phyloP scores from a whole-genome alignment of 2,797 vertebrate genomes.

The Liasis olivaceus region DNA sequence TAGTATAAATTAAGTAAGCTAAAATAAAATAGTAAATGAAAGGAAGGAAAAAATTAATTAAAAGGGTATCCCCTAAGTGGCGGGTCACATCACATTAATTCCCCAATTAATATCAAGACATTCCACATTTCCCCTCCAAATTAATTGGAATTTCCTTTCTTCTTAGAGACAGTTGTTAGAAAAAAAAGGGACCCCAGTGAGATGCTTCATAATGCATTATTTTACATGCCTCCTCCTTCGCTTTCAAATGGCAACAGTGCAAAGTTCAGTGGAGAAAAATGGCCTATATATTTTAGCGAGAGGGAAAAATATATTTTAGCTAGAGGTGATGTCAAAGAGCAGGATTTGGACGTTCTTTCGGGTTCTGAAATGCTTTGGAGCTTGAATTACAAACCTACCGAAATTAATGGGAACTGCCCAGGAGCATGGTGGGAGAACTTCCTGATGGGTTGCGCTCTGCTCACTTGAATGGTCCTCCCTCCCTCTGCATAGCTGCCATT shows the following conservation, averaged over 20 bases:
- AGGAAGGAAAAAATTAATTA: neutral
- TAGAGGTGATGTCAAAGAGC: neutral
- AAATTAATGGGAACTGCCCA: neutral
- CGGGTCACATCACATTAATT: neutral
- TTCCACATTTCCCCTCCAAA: neutral
- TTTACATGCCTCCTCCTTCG: neutral
- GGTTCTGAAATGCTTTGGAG: no score
- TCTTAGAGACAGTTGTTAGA: neutral
- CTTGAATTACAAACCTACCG: neutral
- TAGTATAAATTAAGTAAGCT: neutral
- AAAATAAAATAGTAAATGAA: neutral
- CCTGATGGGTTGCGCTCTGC: neutral
- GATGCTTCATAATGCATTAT: neutral
- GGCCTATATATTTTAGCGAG: constrained; percentile 17
- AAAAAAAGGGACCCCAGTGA: no score
- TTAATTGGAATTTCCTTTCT: neutral
- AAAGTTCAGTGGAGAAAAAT: neutral
- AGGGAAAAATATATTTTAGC: no score
- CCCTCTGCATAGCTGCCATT: no score
- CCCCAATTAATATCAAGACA: neutral
- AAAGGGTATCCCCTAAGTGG: neutral
- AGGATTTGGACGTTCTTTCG: neutral
- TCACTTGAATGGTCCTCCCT: no score
- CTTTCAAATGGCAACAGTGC: neutral
- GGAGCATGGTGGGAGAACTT: neutral